Base-by-base conservation (phyloP, 1,140 invertebrate genomes). In the Agrypnia vestita region DNA sequence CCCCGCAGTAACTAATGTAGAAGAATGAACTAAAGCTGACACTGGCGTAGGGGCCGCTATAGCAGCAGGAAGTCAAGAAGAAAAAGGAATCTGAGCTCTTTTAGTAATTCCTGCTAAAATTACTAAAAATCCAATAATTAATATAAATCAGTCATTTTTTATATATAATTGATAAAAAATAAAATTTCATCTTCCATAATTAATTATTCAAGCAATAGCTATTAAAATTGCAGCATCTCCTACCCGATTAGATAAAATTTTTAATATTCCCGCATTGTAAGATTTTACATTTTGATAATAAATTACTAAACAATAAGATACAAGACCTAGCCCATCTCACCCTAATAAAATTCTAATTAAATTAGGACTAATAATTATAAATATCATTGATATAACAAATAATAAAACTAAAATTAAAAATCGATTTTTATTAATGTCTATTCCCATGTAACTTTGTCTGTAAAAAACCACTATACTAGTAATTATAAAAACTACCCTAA, bases 341-440 rank as follows among this genome's bases (percentile, higher is more conserved):
- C 93, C 92, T 85, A 94, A 89, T 86, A 94, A 90, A 91, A 94
- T 92, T 85, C 88, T 90, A 88, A 93, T 87, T 87, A 93, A 87
- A 91, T 93, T 93, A 82, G 91, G 90, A 10, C 91, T 91, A 86
- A 93, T 88, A 92, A 93, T 92, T 90, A 94, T 89, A 84, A 93
- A 87, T 84, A 93, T 86, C 90, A 94, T 93, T n/a, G 91, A 93
- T 62, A 91, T 84, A 84, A 93, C 88, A 92, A 94, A 93, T 87
- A 93, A 86, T 84, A 91, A 85, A 79, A 93, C 89, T 86, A 93
- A 89, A 85, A 87, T 86, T 86, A 90, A 89, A 89, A 90, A 93
- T n/a, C 90, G 90, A 86, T 89, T 88, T 77, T 89, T 84, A 89
- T 85, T 86, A 85, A 84, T 84, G 88, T 90, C 91, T 21, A 61